Conservation (phyloP, 2,888 invertebrate genomes). For the Chelonus formosanus region DNA sequence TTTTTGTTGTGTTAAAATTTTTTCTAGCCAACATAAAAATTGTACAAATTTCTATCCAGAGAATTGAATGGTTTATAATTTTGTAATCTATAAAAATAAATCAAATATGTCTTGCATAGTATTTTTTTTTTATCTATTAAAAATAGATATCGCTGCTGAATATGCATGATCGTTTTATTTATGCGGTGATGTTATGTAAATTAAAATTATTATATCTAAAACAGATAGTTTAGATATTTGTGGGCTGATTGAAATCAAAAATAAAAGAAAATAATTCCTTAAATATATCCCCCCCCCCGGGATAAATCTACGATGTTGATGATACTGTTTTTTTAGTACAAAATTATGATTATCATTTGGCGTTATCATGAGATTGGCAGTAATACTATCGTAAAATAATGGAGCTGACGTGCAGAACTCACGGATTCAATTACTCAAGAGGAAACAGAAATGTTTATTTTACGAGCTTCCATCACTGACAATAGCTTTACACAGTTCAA, state of each 20-base stretch:
- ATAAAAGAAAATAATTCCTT: conserved; percentile 14
- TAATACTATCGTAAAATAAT: conserved; percentile 32
- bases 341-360: not conserved
- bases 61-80: no score
- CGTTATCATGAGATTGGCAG: not conserved
- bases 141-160: no score
- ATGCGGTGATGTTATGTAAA: no score
- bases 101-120: no score
- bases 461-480: conserved; percentile 43
- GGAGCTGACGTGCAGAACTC: conserved; percentile 18
- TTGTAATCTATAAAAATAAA: no score
- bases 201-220: no score
- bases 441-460: conserved; percentile 42
- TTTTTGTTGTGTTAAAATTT: no score
- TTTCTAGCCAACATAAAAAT: no score
- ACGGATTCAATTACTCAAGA: conserved; percentile 40
- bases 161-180: no score
- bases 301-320: conserved; percentile 10
- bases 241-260: conserved; percentile 26
- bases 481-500: conserved; percentile 31
- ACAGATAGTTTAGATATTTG: no score
- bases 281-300: conserved; percentile 23
- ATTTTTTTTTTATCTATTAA: no score
- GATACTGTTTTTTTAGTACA: not conserved
- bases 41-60: no score